Percentiles rank a stretch among this genome's conserved stretches.
These are phyloP conservation scores for Machimus rusticus DNA, from an alignment of 2,888 invertebrate species.

Conservation along the genomic window DNA sequence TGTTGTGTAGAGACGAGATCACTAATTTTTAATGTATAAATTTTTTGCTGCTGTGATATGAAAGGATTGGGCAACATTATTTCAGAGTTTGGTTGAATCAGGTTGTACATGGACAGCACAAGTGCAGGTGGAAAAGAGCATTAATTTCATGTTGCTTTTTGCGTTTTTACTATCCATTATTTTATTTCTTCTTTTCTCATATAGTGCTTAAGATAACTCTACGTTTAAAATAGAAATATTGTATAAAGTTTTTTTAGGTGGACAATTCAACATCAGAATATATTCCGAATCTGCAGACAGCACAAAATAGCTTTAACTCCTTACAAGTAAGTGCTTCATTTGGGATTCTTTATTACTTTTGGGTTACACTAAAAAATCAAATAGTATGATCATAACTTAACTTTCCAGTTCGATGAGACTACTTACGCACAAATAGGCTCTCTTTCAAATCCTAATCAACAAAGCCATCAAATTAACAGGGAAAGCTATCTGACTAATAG, in stretches of 20 bases:
- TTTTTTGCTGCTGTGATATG: conserved; percentile 55
- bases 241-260: conserved; percentile 46
- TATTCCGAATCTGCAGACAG: conserved; percentile 48
- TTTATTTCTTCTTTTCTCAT: not conserved
- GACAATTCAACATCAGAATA: conserved; percentile 47
- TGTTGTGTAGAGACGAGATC: not conserved
- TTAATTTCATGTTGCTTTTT: conserved; percentile 29
- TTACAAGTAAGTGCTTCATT: conserved; percentile 41
- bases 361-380: not conserved
- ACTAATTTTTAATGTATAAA: conserved; percentile 41
- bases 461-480: conserved; percentile 4
- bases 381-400: not conserved
- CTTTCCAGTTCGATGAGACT: conserved; percentile 44
- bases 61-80: conserved; percentile 87
- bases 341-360: not conserved
- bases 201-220: not conserved
- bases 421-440: conserved; percentile 47
- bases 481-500: not conserved
- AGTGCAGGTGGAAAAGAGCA: conserved; percentile 67
- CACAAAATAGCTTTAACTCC: conserved; percentile 49
- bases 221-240: not conserved
- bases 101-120: conserved; percentile 84
- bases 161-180: conserved; percentile 6
- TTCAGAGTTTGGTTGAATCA: conserved; percentile 84
- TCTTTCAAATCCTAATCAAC: conserved; percentile 46